Percentiles rank a stretch among this genome's conserved stretches.
Evolutionary conservation across 2,888 invertebrate species (phyloP).

Genomic region (Hoplodrina blanda): DNA sequence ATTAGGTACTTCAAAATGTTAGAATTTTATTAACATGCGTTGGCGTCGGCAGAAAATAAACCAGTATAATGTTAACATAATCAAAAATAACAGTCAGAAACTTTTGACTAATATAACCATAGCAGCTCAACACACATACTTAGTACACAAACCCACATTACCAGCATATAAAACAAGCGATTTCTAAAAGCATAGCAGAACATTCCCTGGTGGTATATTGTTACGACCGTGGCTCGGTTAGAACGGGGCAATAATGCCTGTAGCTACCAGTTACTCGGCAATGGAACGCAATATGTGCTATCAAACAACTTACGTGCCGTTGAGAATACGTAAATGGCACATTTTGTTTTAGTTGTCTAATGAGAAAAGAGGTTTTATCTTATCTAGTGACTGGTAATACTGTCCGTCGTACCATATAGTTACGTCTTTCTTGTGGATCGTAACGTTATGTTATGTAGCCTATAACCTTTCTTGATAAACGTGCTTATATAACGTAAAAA

Average conservation of each 20-base stretch:
- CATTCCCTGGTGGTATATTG: constrained; percentile 22
- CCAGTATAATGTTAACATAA: neutral
- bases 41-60: too few relatives aligned
- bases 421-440: too few relatives aligned
- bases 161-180: constrained; percentile 2
- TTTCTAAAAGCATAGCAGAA: constrained; percentile 19
- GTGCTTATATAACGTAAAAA: too few relatives aligned
- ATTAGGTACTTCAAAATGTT: too few relatives aligned
- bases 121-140: neutral
- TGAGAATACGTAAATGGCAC: constrained; percentile 8
- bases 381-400: neutral
- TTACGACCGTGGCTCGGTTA: constrained; percentile 21
- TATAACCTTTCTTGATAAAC: too few relatives aligned
- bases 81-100: neutral
- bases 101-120: neutral
- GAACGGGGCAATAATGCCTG: constrained; percentile 19
- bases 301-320: neutral
- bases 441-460: too few relatives aligned
- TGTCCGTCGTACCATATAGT: too few relatives aligned
- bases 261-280: constrained; percentile 14
- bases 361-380: neutral
- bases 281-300: constrained; percentile 26
- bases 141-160: neutral
- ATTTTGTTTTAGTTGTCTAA: neutral
- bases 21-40: too few relatives aligned